A percentile compares a stretch with the other conserved stretches of the same genome.
These are phyloP conservation scores for Pachyramphus minor DNA, from an alignment of 2,113 vertebrate genomes.

Conservation along the genomic window DNA sequence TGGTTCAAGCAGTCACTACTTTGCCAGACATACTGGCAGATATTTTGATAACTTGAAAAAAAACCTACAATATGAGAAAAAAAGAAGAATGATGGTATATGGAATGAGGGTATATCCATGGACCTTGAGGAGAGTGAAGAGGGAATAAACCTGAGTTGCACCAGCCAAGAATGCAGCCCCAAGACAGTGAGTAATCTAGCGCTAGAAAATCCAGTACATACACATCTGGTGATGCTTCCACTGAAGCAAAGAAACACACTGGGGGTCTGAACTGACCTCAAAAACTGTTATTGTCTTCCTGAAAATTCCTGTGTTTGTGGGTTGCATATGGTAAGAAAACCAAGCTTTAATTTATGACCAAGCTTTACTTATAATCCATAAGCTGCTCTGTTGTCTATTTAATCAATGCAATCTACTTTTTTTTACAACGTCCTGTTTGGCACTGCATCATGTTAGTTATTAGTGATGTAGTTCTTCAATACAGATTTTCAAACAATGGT, in stretches of 20 bases:
- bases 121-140: background rate
- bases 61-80: background rate
- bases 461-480: background rate
- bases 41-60: background rate
- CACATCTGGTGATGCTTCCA: background rate
- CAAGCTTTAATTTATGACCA: background rate
- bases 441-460: background rate
- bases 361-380: background rate
- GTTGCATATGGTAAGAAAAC: background rate
- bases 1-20: background rate
- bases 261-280: background rate
- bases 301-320: background rate
- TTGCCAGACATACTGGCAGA: background rate
- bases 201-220: background rate
- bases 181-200: background rate
- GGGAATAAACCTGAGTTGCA: background rate
- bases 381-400: background rate
- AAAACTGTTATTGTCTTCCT: background rate
- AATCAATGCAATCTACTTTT: background rate
- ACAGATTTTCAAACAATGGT: background rate
- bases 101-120: background rate
- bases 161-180: background rate
- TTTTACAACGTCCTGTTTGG: background rate
- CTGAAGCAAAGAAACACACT: background rate
- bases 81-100: background rate